Base-by-base conservation (phyloP, 1,140 invertebrate species). In the Calycopis cecrops region DNA sequence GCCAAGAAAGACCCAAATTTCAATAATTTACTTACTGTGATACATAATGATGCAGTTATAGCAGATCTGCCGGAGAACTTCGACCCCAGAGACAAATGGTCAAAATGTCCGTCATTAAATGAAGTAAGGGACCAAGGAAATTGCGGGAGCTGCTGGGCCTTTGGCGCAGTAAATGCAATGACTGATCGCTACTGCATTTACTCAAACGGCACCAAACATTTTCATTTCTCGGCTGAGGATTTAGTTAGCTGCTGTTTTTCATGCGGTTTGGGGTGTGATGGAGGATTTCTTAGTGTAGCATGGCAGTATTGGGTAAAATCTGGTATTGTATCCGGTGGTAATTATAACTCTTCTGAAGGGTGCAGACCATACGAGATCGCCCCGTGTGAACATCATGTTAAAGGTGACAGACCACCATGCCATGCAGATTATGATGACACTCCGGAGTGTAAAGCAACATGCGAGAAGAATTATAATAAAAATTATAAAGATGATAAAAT, bases 161-260 rank as follows among this genome's bases (percentile, higher is more conserved):
- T 97, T 84, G 96, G 95, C 47, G 96, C 97, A 12, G 96, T 96
- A 0, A 96, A 97, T 85, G 94, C 96, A 1, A 98, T 98, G 93
- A 95, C 95, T 16, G 97, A 99, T 83, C 89, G 97, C 48, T 90
- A 90, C 4, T 99, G 97, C 80, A 97, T 97, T 64, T 93, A 28
- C 18, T 48, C 28, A 48, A 48, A 48, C 14, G 47, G 21, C 9
- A 18, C 47, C 12, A 9, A 48, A 34, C 47, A 48, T 33, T 34
- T 48, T 6, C 47, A 48, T 48, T 48, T 48, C 18, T 48, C 47
- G 1, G 47, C 47, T 18, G 47, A 33, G 18, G 47, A 48, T 48
- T 12, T 48, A 17, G 4, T 48, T 28, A 48, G 3, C 4, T 10
- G 11, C 9, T 3, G 11, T 1, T n/a, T n/a, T n/a, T n/a, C n/a